Base-by-base conservation (phyloP, 2,113 vertebrate genomes). In the Aplodontia rufa region DNA sequence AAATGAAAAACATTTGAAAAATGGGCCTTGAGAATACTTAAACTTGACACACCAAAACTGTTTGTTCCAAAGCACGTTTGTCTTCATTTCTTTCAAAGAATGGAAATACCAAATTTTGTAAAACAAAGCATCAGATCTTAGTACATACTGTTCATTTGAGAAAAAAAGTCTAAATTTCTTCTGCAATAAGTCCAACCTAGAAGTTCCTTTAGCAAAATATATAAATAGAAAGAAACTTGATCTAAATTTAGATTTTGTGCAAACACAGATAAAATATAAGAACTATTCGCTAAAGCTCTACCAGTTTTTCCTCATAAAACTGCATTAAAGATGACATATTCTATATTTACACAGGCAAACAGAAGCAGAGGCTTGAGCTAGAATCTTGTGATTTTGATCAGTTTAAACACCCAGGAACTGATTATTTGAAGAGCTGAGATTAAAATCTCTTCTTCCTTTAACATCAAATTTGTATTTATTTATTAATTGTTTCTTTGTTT, bases 221-320 rank as follows among this genome's bases (percentile, higher is more conserved):
- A 53, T 42, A 95, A 80, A 85, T 76, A 92, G 8, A 26, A 76
- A 95, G 42, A 80, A 30, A 20, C 30, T 51, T 26, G 55, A 55
- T 91, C 24, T 58, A 66, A 95, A 30, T 80, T 66, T 80, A 87
- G 4, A 8, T 49, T 96, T 83, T 91, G 14, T 72, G 17, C 62
- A 91, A 94, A 93, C 28, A 91, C 12, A 85, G 42, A 83, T 80
- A 80, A 89, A 96, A 94, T 71, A 22, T 7, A 64, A 88, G 49
- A 92, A 16, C 53, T 74, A 30, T 74, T 86, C 26, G 86, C 40
- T 82, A 66, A 82, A 88, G 32, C 3, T 26, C 30, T 74, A 78
- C 37, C 8, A 80, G 79, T 40, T 91, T 12, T 7, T 91, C 2
- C 35, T 51, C 5, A 66, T 72, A 91, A 91, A 95, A 37, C 47